Percentiles rank a stretch among this genome's conserved stretches.
Conservation (phyloP, 2,797 vertebrate genomes). For the Gallinago stenura region DNA sequence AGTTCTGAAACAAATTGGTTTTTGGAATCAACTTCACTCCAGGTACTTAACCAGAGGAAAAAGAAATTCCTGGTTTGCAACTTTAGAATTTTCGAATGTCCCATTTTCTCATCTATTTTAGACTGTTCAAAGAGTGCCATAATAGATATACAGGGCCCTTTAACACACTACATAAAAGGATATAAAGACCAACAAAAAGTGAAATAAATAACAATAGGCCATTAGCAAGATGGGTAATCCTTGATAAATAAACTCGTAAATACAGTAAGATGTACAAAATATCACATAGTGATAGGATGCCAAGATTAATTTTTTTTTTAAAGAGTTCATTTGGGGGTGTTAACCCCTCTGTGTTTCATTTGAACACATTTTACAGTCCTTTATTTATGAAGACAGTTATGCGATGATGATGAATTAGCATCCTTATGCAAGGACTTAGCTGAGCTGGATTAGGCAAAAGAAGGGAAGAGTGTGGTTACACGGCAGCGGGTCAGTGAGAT, state of each 20-base stretch:
- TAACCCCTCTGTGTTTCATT: constrained; percentile 82
- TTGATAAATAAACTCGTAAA: constrained; percentile 93
- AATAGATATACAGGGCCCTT: constrained; percentile 83
- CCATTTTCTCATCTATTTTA: constrained; percentile 81
- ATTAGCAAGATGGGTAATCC: constrained; percentile 88
- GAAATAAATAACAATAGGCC: constrained; percentile 91
- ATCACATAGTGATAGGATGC: constrained; percentile 96
- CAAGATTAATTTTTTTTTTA: constrained; percentile 81
- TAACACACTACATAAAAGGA: constrained; percentile 85
- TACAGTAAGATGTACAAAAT: constrained; percentile 94
- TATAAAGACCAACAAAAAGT: constrained; percentile 88
- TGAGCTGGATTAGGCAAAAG: constrained; percentile 83
- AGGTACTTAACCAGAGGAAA: constrained; percentile 69
- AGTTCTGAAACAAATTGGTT: constrained; percentile 77
- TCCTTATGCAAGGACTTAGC: constrained; percentile 83
- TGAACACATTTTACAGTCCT: constrained; percentile 82
- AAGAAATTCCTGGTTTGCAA: constrained; percentile 71
- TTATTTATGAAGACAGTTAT: constrained; percentile 82
- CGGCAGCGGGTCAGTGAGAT: constrained; percentile 80
- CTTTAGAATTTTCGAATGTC: constrained; percentile 80
- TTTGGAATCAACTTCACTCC: constrained; percentile 77
- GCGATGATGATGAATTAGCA: constrained; percentile 81
- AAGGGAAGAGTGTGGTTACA: constrained; percentile 82
- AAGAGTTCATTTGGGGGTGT: constrained; percentile 81
- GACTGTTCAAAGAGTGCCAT: constrained; percentile 82